These are phyloP conservation scores for Chiroxiphia lanceolata DNA, from an alignment of 2,797 vertebrate genomes.

Conservation along the genomic window DNA sequence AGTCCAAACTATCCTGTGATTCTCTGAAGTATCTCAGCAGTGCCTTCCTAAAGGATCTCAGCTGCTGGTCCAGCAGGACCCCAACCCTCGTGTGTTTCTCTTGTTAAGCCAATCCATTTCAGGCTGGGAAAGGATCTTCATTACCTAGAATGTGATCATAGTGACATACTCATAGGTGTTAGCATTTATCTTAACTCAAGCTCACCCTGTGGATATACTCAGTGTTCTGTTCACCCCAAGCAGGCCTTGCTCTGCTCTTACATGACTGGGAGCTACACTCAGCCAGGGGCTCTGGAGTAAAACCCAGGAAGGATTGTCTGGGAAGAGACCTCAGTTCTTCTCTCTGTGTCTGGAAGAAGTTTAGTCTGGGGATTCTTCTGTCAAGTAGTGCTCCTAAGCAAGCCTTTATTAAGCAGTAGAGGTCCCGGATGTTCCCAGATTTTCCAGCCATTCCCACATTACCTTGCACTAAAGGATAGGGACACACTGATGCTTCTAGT, in stretches of 20 bases:
- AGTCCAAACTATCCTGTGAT: not conserved
- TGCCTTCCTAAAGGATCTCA: not conserved
- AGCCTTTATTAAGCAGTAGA: not conserved
- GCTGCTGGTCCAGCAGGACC: not conserved
- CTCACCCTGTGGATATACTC: not conserved
- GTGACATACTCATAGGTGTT: not conserved
- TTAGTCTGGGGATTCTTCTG: not conserved
- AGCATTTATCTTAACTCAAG: not conserved
- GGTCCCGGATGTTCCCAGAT: not conserved
- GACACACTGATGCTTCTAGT: not conserved
- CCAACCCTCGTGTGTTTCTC: not conserved
- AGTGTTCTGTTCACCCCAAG: not conserved
- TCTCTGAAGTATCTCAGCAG: not conserved
- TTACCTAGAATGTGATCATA: not conserved
- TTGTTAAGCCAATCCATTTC: not conserved
- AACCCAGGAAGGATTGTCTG: not conserved
- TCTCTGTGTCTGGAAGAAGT: not conserved
- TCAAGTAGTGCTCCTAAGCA: not conserved
- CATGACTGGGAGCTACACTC: fast-evolving
- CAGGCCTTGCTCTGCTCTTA: not conserved
- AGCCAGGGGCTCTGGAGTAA: not conserved
- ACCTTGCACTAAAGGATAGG: not conserved
- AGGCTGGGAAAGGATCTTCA: not conserved
- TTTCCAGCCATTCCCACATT: not conserved
- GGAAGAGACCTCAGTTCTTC: not conserved